Base-by-base conservation (phyloP, 2,113 vertebrate species). In the Eulacestoma nigropectus region DNA sequence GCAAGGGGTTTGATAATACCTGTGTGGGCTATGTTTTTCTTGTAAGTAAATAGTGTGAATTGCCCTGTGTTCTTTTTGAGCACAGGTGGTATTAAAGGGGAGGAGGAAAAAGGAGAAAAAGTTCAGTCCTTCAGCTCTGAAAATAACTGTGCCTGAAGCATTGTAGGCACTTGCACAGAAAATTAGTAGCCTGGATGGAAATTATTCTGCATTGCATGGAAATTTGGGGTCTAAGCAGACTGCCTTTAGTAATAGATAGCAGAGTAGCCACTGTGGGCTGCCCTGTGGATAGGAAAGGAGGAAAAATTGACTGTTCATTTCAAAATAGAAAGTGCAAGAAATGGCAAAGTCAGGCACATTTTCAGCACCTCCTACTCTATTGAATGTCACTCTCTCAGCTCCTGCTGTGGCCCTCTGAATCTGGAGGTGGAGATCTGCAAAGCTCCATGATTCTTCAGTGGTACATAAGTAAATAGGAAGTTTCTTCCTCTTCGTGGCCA, bases 291-390 rank as follows among this genome's bases (percentile, higher is more conserved):
- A 23, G 41, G 52, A 75, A 84, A 68, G 41, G 52, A 84, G 47
- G 73, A 75, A 82, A 68, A 79, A 4, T 75, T 70, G 84, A 44
- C 65, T 23, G 4, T 84, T 89, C 56, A 65, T 95, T 94, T 89
- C 77, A 67, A 78, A 95, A 82, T 49, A 82, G 44, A 67, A 76
- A 80, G 60, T 87, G 76, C 60, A 91, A 93, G 87, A 82, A 91
- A 84, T 57, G 56, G 46, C 65, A 11, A 68, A 77, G 70, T 72
- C 73, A 87, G 80, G 35, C 64, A 50, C 33, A 39, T 64, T 60
- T 75, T 84, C 69, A 72, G 87, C 64, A 78, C 33, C 60, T 93
- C 69, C 70, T 84, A 37, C 87, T 82, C 74, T 72, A 2, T 30
- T 89, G 80, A 81, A 52, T 70, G 77, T 84, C 56, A 67, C 77